Base-by-base conservation (phyloP, 2,797 vertebrate genomes). In the Parotocinclus haroldoi region DNA sequence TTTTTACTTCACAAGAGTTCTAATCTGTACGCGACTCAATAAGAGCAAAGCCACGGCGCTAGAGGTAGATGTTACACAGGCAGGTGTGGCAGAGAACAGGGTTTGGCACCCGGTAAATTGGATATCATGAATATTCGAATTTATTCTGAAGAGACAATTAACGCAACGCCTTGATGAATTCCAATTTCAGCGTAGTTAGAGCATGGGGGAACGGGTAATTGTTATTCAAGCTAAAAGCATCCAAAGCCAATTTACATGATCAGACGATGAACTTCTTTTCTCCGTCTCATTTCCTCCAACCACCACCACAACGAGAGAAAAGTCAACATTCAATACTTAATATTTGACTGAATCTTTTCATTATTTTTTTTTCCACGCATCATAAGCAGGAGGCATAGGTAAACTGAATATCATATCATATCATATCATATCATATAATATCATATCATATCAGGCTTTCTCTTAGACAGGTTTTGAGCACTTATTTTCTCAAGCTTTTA, bases 171-270 rank as follows among this genome's bases (percentile, higher is more conserved):
- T 58, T 66, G 72, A 72, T 75, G 66, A 60, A 66, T 70, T 75
- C 56, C 56, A 53, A 42, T n/a, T 72, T 78, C 67, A 68, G 49
- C 50, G 16, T 63, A 46, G 54, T 39, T 67, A 73, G 69, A 70
- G 65, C 60, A 64, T 27, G 27, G 62, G 66, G 67, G 67, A 60
- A 69, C 51, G 63, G 66, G 62, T 70, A 76, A 71, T 76, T 75
- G 70, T 68, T 73, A 65, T 76, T 75, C 55, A 69, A 62, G 56
- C 54, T 74, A 74, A 77, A 74, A 69, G 63, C 65, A 74, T 66
- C 67, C 50, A 59, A 71, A 75, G 67, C 63, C 63, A 66, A 73
- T 72, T 75, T 73, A 57, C 67, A 65, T 48, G 54, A 57, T 72
- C 68, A 72, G 69, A 75, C 72, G 72, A 56, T 76, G 55, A 69